These are phyloP conservation scores for Pomacea maculata DNA, from an alignment of 1,140 invertebrate genomes.

Conservation along the genomic window DNA sequence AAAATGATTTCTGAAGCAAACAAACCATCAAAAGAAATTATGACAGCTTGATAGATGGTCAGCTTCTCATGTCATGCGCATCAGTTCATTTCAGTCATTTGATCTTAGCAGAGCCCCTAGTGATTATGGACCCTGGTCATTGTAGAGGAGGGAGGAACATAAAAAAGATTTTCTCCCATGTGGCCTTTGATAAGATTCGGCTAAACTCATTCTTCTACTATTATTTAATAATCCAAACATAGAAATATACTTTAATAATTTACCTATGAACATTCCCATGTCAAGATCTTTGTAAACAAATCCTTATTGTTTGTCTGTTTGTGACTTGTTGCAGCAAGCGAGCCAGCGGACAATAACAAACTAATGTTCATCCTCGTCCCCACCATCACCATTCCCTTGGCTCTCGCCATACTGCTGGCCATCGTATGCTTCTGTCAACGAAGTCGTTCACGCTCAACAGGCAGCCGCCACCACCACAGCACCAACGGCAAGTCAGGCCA, in stretches of 20 bases:
- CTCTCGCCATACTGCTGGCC: slow-evolving; percentile 68
- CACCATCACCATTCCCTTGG: slow-evolving; percentile 67
- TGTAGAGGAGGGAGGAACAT: no score
- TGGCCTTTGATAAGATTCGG: neutral
- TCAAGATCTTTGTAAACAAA: neutral
- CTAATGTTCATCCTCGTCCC: slow-evolving; percentile 71
- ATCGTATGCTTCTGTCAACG: slow-evolving; percentile 62
- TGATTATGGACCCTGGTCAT: no score
- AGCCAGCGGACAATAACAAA: slow-evolving; percentile 38
- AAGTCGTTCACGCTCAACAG: slow-evolving; percentile 19
- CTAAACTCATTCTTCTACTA: neutral
- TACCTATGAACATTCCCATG: neutral
- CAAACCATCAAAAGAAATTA: no score
- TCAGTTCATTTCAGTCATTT: no score
- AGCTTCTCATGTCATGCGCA: no score
- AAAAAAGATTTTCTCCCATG: no score
- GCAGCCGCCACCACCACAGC: slow-evolving; percentile 5
- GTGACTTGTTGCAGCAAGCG: slow-evolving; percentile 17
- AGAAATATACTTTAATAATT: neutral
- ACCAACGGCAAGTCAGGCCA: slow-evolving; percentile 39
- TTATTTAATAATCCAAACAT: neutral
- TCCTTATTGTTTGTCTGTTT: neutral
- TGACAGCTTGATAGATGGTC: no score
- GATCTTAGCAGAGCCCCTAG: no score
- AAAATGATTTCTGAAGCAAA: neutral